phyloP scores from a whole-genome alignment of 2,888 invertebrate genomes.

The Horisme vitalbata region DNA sequence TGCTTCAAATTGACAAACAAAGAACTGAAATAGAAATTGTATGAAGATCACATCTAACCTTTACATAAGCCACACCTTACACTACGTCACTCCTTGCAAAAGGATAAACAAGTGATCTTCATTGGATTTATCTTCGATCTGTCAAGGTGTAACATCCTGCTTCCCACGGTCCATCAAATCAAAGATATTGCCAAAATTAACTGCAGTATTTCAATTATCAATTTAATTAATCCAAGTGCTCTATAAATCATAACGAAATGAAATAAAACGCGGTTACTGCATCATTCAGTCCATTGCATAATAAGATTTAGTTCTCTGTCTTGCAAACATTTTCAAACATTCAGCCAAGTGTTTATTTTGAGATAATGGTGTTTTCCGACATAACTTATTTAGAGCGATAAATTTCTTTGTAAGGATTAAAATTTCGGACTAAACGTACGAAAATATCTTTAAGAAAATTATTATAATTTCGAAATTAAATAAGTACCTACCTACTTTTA shows the following conservation, averaged over 20 bases:
- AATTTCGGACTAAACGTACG: conserved; percentile 1
- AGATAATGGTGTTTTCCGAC: conserved; percentile 20
- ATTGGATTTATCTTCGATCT: conserved; percentile 6
- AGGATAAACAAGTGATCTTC: background rate
- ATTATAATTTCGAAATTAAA: background rate
- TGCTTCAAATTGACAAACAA: too few relatives aligned
- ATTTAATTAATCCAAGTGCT: conserved; percentile 26
- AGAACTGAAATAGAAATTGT: too few relatives aligned
- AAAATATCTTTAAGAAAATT: background rate
- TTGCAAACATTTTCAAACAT: conserved; percentile 17
- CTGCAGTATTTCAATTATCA: conserved; percentile 23
- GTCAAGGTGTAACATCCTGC: conserved; percentile 11
- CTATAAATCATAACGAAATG: conserved; percentile 29
- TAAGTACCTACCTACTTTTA: too few relatives aligned
- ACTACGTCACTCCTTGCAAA: too few relatives aligned
- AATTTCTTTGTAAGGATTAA: conserved; percentile 15
- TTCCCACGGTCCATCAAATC: conserved; percentile 17
- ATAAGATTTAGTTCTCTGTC: conserved; percentile 21
- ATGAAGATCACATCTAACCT: too few relatives aligned
- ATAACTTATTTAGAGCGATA: conserved; percentile 17
- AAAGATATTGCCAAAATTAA: conserved; percentile 8
- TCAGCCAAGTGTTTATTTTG: conserved; percentile 26
- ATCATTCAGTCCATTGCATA: conserved; percentile 32
- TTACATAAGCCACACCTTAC: too few relatives aligned
- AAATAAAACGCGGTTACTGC: conserved; percentile 25